Evolutionary conservation across 2,888 invertebrate genomes (phyloP).

Genomic region (Drepanosiphum platanoidis): DNA sequence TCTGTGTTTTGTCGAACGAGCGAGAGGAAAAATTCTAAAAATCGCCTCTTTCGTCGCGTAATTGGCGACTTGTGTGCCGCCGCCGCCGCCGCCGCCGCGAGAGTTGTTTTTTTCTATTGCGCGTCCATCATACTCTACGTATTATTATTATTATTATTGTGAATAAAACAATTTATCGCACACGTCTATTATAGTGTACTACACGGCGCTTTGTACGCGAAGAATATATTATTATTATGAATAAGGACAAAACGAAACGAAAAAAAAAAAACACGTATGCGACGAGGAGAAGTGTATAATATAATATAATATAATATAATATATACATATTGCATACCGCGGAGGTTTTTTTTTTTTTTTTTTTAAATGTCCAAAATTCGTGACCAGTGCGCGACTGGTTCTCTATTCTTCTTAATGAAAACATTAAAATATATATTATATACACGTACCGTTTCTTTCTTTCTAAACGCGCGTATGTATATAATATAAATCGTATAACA

Average conservation of each 20-base stretch:
- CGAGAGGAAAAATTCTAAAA: slow-evolving; percentile 42
- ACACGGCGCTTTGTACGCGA: slow-evolving; percentile 27
- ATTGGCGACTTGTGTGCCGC: slow-evolving; percentile 49
- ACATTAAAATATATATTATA: slow-evolving; percentile 44
- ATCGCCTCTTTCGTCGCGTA: slow-evolving; percentile 59
- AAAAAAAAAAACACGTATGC: slow-evolving; percentile 13
- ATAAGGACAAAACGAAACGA: slow-evolving; percentile 16
- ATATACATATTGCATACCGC: no score
- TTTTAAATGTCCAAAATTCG: slow-evolving; percentile 55
- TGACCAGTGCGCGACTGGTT: slow-evolving; percentile 41
- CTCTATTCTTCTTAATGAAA: slow-evolving; percentile 56
- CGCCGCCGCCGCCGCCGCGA: no score
- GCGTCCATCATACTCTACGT: slow-evolving; percentile 38
- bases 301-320: no score
- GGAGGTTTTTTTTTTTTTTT: no score
- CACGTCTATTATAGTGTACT: no score
- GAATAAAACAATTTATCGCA: slow-evolving; percentile 48
- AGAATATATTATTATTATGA: slow-evolving; percentile 24
- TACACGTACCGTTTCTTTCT: slow-evolving; percentile 20
- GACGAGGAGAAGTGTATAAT: slow-evolving; percentile 8
- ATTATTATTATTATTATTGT: no score
- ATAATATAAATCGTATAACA: slow-evolving; percentile 32
- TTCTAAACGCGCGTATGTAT: slow-evolving; percentile 30
- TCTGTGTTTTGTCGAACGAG: slow-evolving; percentile 19
- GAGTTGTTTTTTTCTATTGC: not conserved